Evolutionary conservation across 30 jellyfish, hydroid and myxozoan species (phyloP).

Genomic region (Calvadosia cruxmelitensis): DNA sequence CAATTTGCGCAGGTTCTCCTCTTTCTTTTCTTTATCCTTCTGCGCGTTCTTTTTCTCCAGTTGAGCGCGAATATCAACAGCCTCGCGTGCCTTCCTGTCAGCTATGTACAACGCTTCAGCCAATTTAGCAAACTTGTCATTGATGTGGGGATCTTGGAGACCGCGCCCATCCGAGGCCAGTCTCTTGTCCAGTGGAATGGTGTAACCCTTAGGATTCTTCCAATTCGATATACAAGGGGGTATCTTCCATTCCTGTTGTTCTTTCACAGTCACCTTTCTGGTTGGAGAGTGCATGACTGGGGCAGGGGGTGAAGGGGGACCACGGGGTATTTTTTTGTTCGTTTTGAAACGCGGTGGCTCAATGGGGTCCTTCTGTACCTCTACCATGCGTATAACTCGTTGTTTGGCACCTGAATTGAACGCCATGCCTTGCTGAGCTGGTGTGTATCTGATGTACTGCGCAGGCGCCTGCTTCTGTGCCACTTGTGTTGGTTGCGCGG

Average conservation of each 20-base stretch:
- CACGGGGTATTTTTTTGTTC: slow-evolving; percentile 93
- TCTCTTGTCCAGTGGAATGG: slow-evolving; percentile 96
- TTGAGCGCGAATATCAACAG: slow-evolving; percentile 95
- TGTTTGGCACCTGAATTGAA: slow-evolving; percentile 98
- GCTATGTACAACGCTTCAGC: slow-evolving; percentile 99
- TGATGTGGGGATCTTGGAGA: slow-evolving; percentile 94
- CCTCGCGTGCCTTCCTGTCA: slow-evolving; percentile 99
- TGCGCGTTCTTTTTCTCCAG: slow-evolving; percentile 92
- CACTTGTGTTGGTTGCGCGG: slow-evolving; percentile 94
- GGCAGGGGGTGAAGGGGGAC: slow-evolving; percentile 99
- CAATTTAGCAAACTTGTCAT: slow-evolving; percentile 96
- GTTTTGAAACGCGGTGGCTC: slow-evolving; percentile 98
- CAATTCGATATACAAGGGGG: slow-evolving; percentile 99
- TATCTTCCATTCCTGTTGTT: slow-evolving; percentile 98
- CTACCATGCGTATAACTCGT: slow-evolving; percentile 92
- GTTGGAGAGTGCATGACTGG: slow-evolving; percentile 99
- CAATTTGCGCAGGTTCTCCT: slow-evolving; percentile 58
- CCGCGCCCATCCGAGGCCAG: slow-evolving; percentile 99
- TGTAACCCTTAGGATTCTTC: slow-evolving; percentile 99
- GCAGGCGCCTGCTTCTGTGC: slow-evolving; percentile 93
- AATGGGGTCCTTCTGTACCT: slow-evolving; percentile 90
- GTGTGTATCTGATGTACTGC: slow-evolving; percentile 93
- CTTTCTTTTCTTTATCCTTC: slow-evolving; percentile 92
- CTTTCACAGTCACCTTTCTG: slow-evolving; percentile 96
- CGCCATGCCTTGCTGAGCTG: slow-evolving; percentile 90